Base-by-base conservation (phyloP, 2,888 invertebrate species). In the Tinea semifulvella region DNA sequence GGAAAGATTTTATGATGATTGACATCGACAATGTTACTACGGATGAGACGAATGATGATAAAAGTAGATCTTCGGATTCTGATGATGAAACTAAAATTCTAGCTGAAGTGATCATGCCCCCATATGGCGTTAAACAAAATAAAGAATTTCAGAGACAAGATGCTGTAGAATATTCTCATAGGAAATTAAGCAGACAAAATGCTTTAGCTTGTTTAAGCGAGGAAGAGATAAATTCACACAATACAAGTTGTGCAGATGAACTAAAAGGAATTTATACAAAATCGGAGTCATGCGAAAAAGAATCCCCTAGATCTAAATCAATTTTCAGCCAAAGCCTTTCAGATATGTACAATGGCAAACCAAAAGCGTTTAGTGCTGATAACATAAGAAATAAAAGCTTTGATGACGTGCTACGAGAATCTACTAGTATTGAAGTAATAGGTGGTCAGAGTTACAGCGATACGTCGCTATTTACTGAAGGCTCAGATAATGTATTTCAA, bases 341-440 rank as follows among this genome's bases (percentile, higher is more conserved):
- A 39, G 65, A 63, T 18, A 57, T 68, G 43, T 75, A 61, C 47
- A 71, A 75, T 39, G 76, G 77, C n/a, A 80, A 72, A 63, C 68
- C 68, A 20, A 81, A 81, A 50, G 64, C 77, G 4, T 71, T 63
- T 39, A 81, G 81, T 56, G 57, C 66, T 58, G 81, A 82, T 47
- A 69, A 76, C 56, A 53, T 82, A 6, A 63, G 64, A 26, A 59
- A 59, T 22, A 54, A 56, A 7, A 62, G 63, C 49, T 75, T 65
- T 46, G 59, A 64, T 56, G 61, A 72, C 42, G 62, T 57, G 36
- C 53, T 80, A 31, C 66, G 65, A 52, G 79, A 80, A 53, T 63
- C 80, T 51, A 73, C 70, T 48, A 80, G 79, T 56, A 62, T 76
- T 49, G 77, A 79, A 44, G 67, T 72, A 48, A 49, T 70, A 26